Conservation (phyloP, 2,888 invertebrate species). For the Melinaea marsaeus region DNA sequence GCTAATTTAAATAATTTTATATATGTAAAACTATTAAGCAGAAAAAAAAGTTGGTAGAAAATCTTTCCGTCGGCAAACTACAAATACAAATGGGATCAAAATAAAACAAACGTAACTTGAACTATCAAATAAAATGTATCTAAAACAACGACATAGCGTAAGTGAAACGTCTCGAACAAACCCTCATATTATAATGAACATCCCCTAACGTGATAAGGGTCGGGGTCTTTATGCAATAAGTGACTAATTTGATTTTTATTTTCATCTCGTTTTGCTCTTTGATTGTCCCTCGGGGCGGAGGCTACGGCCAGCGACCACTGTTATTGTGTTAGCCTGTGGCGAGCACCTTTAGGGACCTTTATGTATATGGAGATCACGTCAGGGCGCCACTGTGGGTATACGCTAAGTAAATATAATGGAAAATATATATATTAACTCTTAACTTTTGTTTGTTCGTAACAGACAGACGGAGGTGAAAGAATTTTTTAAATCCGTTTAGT, state of each 20-base stretch:
- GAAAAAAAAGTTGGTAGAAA: background rate
- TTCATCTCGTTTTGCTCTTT: constrained; percentile 63
- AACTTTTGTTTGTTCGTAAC: too few species aligned
- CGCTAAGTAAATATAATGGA: too few species aligned
- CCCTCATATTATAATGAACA: constrained; percentile 16
- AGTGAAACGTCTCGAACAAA: background rate
- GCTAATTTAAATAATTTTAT: background rate
- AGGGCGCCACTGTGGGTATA: background rate
- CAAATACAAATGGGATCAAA: too few species aligned
- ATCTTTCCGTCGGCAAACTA: too few species aligned
- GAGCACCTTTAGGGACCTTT: background rate
- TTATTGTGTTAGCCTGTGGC: constrained; percentile 16
- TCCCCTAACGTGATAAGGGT: constrained; percentile 46
- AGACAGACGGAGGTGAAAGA: too few species aligned
- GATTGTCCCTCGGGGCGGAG: constrained; percentile 49
- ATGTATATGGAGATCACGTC: background rate
- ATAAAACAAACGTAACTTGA: too few species aligned
- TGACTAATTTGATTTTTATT: constrained; percentile 50
- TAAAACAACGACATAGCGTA: background rate
- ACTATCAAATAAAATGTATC: too few species aligned
- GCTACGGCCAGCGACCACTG: constrained; percentile 34
- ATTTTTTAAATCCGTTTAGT: too few species aligned
- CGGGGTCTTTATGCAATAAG: constrained; percentile 42
- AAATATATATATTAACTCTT: too few species aligned
- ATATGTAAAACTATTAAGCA: background rate